Base-by-base conservation (phyloP, 2,797 vertebrate species). In the Bufotes viridis region DNA sequence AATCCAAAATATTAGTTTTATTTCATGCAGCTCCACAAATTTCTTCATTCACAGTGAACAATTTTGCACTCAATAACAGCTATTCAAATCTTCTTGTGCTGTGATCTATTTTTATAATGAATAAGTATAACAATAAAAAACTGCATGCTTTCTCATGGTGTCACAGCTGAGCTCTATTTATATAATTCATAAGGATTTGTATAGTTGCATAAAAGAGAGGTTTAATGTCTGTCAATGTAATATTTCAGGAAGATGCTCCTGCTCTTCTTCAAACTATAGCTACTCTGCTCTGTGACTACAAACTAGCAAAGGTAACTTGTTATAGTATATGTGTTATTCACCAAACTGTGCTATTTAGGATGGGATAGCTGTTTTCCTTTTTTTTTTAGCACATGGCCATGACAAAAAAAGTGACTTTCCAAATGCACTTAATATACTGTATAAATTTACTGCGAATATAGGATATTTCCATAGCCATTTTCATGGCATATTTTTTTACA, bases 201-300 rank as follows among this genome's bases (percentile, higher is more conserved):
- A 75, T 61, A 42, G 14, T 51, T 34, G 9, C 58, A 15, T 70
- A 15, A 60, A 22, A 24, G 14, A 75, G 18, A 12, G 34, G 29
- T 76, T 60, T 24, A 84, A 61, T 58, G 13, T 75, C 13, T 83
- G n/a, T 26, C 8, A 9, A 65, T 80, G 18, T 69, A 70, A 24
- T 87, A 11, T 84, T 70, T 24, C 12, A 89, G 88, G 3, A 84
- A n/a, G 65, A 89, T 58, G 81, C 84, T 10, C 88, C 88, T 18
- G 14, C 55, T 61, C 63, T 89, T 24, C 85, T 89, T n/a, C 88
- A 89, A 49, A 84, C 55, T 60, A 7, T 89, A 55, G 85, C 80
- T 53, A 58, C 51, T 69, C 74, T 89, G 7, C 85, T 89, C 75
- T 89, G 88, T 82, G 85, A 89, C 55, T 89, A 87, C 74, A 82